Conservation (phyloP, 2,888 invertebrate species). For the Bellardia pandia region DNA sequence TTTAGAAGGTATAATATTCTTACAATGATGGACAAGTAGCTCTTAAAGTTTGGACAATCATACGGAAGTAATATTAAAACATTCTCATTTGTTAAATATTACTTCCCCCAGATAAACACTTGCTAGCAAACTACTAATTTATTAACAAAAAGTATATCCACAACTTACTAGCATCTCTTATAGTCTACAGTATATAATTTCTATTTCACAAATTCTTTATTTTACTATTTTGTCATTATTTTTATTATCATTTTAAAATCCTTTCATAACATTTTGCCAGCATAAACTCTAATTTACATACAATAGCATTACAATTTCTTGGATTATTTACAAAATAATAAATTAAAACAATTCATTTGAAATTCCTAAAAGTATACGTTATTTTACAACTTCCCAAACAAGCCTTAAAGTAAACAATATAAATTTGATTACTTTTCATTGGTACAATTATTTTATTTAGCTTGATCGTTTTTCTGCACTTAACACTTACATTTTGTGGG, state of each 20-base stretch:
- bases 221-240: neutral
- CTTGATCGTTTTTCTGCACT: conserved; percentile 9
- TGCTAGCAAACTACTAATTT: too few relatives aligned
- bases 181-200: neutral
- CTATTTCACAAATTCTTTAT: neutral
- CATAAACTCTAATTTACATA: conserved; percentile 3
- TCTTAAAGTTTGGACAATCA: too few relatives aligned
- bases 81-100: too few relatives aligned
- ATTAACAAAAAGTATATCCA: neutral
- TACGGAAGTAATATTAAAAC: too few relatives aligned
- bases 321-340: conserved; percentile 36
- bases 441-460: conserved; percentile 32
- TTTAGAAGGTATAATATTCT: too few relatives aligned
- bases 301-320: conserved; percentile 6
- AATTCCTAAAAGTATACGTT: conserved; percentile 60
- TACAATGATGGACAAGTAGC: too few relatives aligned
- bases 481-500: conserved; percentile 42
- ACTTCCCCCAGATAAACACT: too few relatives aligned
- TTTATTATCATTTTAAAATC: neutral
- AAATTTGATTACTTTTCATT: conserved; percentile 59
- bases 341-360: conserved; percentile 46
- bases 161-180: neutral
- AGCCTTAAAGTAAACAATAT: conserved; percentile 44
- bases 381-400: conserved; percentile 35
- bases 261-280: neutral